phyloP scores from a whole-genome alignment of 2,888 invertebrate species.

The Achlya flavicornis region DNA sequence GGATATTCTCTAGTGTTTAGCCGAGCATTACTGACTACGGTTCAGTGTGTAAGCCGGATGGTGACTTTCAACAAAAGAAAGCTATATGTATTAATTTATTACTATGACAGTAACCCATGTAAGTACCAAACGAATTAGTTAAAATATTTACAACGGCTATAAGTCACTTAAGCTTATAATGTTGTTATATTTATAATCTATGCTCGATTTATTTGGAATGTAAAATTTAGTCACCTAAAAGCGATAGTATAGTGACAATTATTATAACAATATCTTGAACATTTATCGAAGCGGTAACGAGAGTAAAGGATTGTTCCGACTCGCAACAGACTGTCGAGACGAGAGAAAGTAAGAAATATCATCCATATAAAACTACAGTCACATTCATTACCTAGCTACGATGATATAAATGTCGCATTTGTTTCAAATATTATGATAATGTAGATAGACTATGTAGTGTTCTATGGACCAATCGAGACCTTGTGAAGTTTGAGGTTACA shows the following conservation, averaged over 20 bases:
- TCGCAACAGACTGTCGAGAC: constrained; percentile 55
- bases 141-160: constrained; percentile 74
- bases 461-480: constrained; percentile 49
- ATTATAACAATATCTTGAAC: constrained; percentile 57
- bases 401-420: constrained; percentile 42
- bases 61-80: constrained; percentile 56
- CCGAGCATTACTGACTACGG: constrained; percentile 64
- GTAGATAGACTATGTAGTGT: constrained; percentile 25
- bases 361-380: constrained; percentile 71
- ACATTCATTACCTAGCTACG: constrained; percentile 73
- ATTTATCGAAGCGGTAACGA: constrained; percentile 72
- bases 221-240: constrained; percentile 72
- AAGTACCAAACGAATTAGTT: constrained; percentile 55
- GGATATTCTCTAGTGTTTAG: constrained; percentile 71
- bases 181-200: constrained; percentile 53
- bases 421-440: not conserved
- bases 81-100: constrained; percentile 45
- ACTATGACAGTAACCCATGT: constrained; percentile 46
- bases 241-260: constrained; percentile 71
- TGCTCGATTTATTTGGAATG: constrained; percentile 51
- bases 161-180: constrained; percentile 69
- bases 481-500: constrained; percentile 34
- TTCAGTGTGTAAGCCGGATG: constrained; percentile 66
- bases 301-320: constrained; percentile 62
- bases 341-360: constrained; percentile 43